Evolutionary conservation across 2,113 vertebrate genomes (phyloP), one percentile per base, ranked within the genome.

Genomic region (Hyla sarda): DNA sequence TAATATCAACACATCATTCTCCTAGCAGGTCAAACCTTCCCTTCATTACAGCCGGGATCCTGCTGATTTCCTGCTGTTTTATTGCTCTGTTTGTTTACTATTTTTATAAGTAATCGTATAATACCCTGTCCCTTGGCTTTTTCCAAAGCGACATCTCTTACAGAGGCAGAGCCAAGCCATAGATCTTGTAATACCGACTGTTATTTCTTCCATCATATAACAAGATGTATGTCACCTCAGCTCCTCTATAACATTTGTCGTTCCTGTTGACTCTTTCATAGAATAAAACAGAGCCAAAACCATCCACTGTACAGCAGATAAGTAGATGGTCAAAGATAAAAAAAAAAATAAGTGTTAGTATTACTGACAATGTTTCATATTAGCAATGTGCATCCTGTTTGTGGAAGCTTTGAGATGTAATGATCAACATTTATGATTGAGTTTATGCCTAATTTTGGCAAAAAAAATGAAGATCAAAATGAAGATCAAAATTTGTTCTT

Each of bases 1-100:
- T 84, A 76, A 41, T 58, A 76, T 50, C 30, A 85, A 32, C 30
- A 56, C 34, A 79, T 85, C 41, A 54, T 71, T 86, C 48, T 80
- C 23, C 25, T 16, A 5, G 50, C 48, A 58, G 50, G 75, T 86
- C 62, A 72, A 34, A 54, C 52, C n/a, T 72, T 72, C 21, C 47
- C 50, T 77, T 71, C 62, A 80, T 71, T 47, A 80, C 41, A 58
- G 32, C n/a, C 23, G 41, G 74, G 47, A 30, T 30, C 75, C 76
- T 47, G 76, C 84, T 86, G 76, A 56, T 37, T 56, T 28, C 76
- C 75, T 72, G 34, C 84, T 85, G 84, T 58, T 86, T 86, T 86
- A 86, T 86, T 71, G 50, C 84, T 32, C 37, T 71, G 47, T 80
- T 41, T 77, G 74, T 78, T 78, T 78, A 77, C 74, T 69, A 52